Base-by-base conservation (phyloP, 1,140 invertebrate genomes). In the Drosophila sulfurigaster region DNA sequence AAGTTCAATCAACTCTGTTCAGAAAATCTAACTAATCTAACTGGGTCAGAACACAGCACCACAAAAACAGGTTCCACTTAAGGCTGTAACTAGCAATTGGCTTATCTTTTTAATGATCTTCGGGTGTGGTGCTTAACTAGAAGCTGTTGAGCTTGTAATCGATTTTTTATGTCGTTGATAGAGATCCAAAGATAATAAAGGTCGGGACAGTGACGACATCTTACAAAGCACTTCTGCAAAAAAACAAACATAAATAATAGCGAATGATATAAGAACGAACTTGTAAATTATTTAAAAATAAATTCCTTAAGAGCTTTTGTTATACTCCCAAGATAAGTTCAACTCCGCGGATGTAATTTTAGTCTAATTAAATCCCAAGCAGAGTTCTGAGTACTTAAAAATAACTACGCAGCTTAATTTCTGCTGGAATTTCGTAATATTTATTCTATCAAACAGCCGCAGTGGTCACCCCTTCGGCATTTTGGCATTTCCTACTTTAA, bases 401-500 rank as follows among this genome's bases (percentile, higher is more conserved):
- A 59, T 68, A 56, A 20, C 38, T 41, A 28, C 32, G 3, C 5
- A 38, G 38, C 35, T 43, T 20, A 60, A 62, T 38, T 48, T 56
- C 48, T 51, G 13, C 54, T 72, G 38, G 68, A 65, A 75, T 67
- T 79, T 75, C 49, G 4, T 65, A 63, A 70, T 75, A 75, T 59
- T 49, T 64, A 68, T 69, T 32, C 43, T 46, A 52, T 16, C 52
- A 67, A 56, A 71, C 46, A 20, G 38, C 16, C 7, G 6, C 5
- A 52, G 48, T 46, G 48, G 13, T 82, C 57, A 66, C 62, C 78
- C 81, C 60, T 56, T 62, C 30, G 30, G 15, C 49, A 79, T 71
- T 89, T 85, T 89, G 64, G 71, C 85, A 87, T 87, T 91, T 91
- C 89, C 89, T 91, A 91, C 89, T 91, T 86, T 91, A 91, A 91